These are phyloP conservation scores for Trachymyrmex septentrionalis DNA, from an alignment of 1,140 invertebrate genomes.

Conservation along the genomic window DNA sequence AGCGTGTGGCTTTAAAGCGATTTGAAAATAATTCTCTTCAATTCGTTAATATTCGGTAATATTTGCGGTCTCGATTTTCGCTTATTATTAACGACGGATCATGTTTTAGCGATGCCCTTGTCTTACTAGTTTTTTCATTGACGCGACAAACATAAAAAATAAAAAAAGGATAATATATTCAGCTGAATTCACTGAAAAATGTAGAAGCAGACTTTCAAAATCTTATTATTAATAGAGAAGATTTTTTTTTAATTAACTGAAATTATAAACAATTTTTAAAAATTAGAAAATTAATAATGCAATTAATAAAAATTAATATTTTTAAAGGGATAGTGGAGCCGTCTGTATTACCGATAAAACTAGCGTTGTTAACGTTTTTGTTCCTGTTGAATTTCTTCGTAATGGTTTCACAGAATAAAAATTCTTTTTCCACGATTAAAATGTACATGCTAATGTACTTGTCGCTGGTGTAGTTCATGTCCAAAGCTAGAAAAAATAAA, in stretches of 20 bases:
- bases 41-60: not conserved
- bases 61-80: conserved; percentile 26
- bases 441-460: no score
- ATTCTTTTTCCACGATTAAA: no score
- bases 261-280: not conserved
- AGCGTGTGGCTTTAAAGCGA: not conserved
- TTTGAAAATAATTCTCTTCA: conserved; percentile 25
- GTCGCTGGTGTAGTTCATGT: no score
- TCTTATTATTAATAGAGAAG: not conserved
- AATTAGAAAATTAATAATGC: not conserved
- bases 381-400: no score
- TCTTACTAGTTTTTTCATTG: not conserved
- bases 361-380: no score
- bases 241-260: not conserved
- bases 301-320: conserved; percentile 27
- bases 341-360: no score
- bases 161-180: conserved; percentile 37
- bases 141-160: not conserved
- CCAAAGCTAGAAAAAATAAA: no score
- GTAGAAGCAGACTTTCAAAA: not conserved
- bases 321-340: no score
- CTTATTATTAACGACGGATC: conserved; percentile 22
- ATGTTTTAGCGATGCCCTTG: conserved; percentile 16
- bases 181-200: not conserved
- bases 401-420: no score